A percentile compares a stretch with the other conserved stretches of the same genome.
phyloP scores from a whole-genome alignment of 2,888 invertebrate genomes.

The Perdita meconis region DNA sequence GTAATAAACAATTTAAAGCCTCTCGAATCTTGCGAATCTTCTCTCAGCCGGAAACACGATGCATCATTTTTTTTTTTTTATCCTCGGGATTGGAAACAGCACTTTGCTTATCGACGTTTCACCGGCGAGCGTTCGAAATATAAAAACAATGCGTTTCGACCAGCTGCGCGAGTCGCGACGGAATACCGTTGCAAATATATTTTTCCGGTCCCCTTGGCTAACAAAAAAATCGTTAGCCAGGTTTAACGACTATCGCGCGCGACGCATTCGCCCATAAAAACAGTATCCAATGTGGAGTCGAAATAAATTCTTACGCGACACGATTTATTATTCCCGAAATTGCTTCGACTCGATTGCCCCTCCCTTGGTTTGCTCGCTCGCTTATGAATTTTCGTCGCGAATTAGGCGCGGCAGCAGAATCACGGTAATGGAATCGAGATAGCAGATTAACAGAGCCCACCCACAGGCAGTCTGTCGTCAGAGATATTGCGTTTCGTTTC shows the following conservation, averaged over 20 bases:
- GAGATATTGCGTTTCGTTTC: slow-evolving; percentile 10
- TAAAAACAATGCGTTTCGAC: not conserved
- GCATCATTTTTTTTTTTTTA: not conserved
- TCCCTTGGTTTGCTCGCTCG: not conserved
- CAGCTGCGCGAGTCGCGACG: not conserved
- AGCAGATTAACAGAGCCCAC: not conserved
- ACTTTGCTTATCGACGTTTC: slow-evolving; percentile 1
- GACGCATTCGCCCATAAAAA: not conserved
- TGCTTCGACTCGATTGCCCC: not conserved
- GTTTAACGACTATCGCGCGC: not conserved
- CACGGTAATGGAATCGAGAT: slow-evolving; percentile 13
- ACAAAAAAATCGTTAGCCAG: not conserved
- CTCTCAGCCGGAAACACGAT: not conserved
- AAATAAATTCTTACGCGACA: not conserved
- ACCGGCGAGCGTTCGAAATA: not conserved
- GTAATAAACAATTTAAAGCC: not conserved
- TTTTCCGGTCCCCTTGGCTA: not conserved
- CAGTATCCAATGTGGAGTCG: not conserved
- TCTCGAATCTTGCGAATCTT: not conserved
- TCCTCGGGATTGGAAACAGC: not conserved
- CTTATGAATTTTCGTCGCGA: not conserved
- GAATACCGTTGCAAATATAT: not conserved
- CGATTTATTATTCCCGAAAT: not conserved
- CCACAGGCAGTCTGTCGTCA: not conserved
- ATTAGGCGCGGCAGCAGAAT: not conserved